Evolutionary conservation across 1,140 invertebrate species (phyloP).

Genomic region (Bombus affinis): DNA sequence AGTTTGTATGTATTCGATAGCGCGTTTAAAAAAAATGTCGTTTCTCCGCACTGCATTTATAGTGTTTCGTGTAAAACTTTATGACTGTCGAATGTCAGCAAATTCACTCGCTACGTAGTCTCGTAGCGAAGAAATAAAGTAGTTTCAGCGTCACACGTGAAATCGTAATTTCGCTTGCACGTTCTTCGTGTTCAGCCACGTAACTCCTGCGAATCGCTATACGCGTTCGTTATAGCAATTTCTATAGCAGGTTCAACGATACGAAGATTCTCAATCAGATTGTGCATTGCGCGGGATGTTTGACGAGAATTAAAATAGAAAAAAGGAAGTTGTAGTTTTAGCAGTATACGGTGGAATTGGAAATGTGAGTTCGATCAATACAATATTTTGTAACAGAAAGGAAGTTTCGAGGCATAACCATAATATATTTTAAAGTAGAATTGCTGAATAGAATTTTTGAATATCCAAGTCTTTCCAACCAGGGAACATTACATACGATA

Average conservation of each 20-base stretch:
- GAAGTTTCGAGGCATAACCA: not conserved
- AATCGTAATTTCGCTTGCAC: conserved; percentile 16
- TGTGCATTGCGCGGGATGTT: not conserved
- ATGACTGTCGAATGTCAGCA: conserved; percentile 22
- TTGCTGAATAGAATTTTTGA: not conserved
- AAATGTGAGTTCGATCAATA: too few species aligned
- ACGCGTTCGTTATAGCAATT: not conserved
- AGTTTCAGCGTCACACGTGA: conserved; percentile 19
- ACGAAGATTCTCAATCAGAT: not conserved
- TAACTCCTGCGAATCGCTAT: not conserved
- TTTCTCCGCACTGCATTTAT: not conserved
- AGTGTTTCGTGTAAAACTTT: conserved; percentile 15
- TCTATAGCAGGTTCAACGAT: not conserved
- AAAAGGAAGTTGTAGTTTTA: not conserved
- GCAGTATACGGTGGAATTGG: not conserved
- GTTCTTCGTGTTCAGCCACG: not conserved
- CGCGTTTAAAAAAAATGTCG: too few species aligned
- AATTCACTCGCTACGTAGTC: conserved; percentile 11
- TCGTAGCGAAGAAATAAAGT: conserved; percentile 5
- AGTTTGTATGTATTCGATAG: not conserved
- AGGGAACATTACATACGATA: not conserved
- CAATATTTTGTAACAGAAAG: not conserved
- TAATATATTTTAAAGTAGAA: not conserved
- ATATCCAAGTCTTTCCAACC: not conserved
- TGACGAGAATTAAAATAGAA: not conserved